phyloP scores from a whole-genome alignment of 2,797 vertebrate genomes.

The Phoxinus dragarum region DNA sequence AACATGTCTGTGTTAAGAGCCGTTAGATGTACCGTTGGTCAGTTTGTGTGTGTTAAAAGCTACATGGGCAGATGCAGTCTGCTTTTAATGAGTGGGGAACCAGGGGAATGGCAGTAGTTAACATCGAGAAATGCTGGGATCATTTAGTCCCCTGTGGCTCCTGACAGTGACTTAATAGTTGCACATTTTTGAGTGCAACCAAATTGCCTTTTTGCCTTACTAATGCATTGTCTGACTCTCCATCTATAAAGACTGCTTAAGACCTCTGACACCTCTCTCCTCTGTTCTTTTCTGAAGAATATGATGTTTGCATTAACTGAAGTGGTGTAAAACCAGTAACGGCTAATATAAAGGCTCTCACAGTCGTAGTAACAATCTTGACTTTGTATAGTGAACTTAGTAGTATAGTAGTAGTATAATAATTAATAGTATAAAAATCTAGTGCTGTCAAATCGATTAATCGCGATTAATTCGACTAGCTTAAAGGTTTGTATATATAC shows the following conservation, averaged over 20 bases:
- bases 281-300: constrained; percentile 4
- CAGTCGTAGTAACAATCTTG: not conserved
- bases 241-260: constrained; percentile 42
- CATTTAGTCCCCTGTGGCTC: constrained; percentile 81
- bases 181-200: constrained; percentile 82
- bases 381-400: not conserved
- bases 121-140: constrained; percentile 81
- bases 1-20: constrained; percentile 59
- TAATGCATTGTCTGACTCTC: constrained; percentile 48
- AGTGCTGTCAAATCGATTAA: too few relatives aligned
- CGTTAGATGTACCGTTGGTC: constrained; percentile 58
- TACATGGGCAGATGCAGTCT: constrained; percentile 79
- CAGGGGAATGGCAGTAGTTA: constrained; percentile 82
- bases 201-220: constrained; percentile 75
- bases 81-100: constrained; percentile 82
- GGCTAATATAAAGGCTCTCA: not conserved
- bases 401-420: too few relatives aligned
- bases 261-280: constrained; percentile 38
- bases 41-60: constrained; percentile 76
- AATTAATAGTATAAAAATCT: too few relatives aligned
- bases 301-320: not conserved
- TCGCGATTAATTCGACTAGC: too few relatives aligned
- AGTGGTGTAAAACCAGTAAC: not conserved
- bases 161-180: constrained; percentile 75
- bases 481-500: too few relatives aligned